A percentile compares a stretch with the other conserved stretches of the same genome.
Conservation (phyloP, 2,888 invertebrate genomes). For the Trileptium ribeirensis region DNA sequence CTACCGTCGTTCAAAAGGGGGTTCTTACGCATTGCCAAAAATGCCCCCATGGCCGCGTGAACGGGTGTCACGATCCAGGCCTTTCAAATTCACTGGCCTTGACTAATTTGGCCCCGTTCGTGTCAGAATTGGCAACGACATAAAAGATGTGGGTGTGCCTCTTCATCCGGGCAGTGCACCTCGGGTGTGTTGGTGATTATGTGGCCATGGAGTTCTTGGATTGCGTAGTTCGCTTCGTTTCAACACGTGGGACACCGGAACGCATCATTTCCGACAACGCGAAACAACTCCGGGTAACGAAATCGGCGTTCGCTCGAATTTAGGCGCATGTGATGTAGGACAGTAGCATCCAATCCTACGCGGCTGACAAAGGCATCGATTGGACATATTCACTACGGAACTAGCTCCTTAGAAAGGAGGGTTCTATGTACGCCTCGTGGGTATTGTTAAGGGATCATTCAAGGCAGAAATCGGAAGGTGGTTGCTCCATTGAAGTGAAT, state of each 20-base stretch:
- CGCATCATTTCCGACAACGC: conserved; percentile 52
- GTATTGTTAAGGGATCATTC: conserved; percentile 45
- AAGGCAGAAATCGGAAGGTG: neutral
- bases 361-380: conserved; percentile 29
- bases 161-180: conserved; percentile 13
- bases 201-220: conserved; percentile 45
- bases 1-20: neutral
- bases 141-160: conserved; percentile 33
- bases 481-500: neutral
- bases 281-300: conserved; percentile 49
- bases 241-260: conserved; percentile 44
- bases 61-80: neutral
- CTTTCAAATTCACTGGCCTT: neutral
- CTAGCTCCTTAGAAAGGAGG: conserved; percentile 54
- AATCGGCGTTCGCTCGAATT: conserved; percentile 42
- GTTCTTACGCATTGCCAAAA: neutral
- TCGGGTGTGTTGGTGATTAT: conserved; percentile 34
- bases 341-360: neutral
- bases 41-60: neutral
- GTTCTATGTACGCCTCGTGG: conserved; percentile 53
- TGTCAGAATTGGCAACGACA: conserved; percentile 20
- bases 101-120: conserved; percentile 12
- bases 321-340: conserved; percentile 9
- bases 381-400: conserved; percentile 52
- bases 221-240: conserved; percentile 47